Evolutionary conservation across 2,113 vertebrate genomes (phyloP).

Genomic region (Lophius piscatorius): DNA sequence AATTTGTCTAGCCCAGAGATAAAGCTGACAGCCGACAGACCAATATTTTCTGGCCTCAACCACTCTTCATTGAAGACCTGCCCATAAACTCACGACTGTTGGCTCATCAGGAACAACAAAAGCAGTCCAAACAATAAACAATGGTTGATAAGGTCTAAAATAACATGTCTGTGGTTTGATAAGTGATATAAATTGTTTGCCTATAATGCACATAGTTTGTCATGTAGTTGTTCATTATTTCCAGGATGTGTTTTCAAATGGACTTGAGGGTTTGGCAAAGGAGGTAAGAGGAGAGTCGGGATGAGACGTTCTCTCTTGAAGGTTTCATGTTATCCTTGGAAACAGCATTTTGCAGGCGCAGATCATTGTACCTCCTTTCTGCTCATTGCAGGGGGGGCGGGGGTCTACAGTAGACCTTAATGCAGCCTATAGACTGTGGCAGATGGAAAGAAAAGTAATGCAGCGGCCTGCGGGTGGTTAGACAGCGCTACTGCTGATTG

Average conservation of each 20-base stretch:
- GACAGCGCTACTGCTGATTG: no score
- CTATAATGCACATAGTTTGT: slow-evolving; percentile 21
- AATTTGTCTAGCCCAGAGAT: slow-evolving; percentile 46
- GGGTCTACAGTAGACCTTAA: no score
- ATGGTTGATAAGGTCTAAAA: slow-evolving; percentile 16
- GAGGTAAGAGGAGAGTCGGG: not conserved
- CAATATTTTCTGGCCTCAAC: slow-evolving; percentile 36
- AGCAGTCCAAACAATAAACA: slow-evolving; percentile 7
- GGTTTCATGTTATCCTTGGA: not conserved
- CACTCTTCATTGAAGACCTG: slow-evolving; percentile 46
- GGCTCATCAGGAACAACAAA: slow-evolving; percentile 34
- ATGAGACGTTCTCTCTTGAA: not conserved
- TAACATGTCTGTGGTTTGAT: slow-evolving; percentile 35
- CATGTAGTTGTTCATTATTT: slow-evolving; percentile 10
- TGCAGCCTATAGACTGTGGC: no score
- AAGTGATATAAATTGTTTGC: slow-evolving; percentile 40
- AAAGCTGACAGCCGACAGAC: slow-evolving; percentile 48
- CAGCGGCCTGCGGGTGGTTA: no score
- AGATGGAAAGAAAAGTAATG: no score
- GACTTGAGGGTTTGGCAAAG: slow-evolving; percentile 11
- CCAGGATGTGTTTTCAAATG: slow-evolving; percentile 32
- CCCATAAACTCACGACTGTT: slow-evolving; percentile 47
- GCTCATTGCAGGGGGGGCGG: no score
- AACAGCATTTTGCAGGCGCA: no score
- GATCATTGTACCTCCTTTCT: no score